Percentiles rank a stretch among this genome's conserved stretches.
These are phyloP conservation scores for Euplexia lucipara DNA, from an alignment of 2,888 invertebrate species.

Conservation along the genomic window DNA sequence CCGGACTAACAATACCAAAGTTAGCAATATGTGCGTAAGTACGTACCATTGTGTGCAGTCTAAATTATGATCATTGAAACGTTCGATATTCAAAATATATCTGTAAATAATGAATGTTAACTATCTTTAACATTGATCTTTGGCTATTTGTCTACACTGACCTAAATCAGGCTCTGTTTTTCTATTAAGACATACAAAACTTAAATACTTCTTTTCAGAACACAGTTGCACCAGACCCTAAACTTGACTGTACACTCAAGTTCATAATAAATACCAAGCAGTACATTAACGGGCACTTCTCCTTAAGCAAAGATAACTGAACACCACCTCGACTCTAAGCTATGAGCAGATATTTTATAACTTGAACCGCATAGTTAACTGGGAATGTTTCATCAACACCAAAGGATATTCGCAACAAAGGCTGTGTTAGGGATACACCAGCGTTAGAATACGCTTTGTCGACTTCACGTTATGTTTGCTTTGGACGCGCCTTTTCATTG, in stretches of 20 bases:
- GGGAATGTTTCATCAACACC: slow-evolving; percentile 75
- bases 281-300: neutral
- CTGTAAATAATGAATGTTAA: too few relatives aligned
- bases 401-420: slow-evolving; percentile 77
- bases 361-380: slow-evolving; percentile 58
- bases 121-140: too few relatives aligned
- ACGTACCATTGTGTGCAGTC: too few relatives aligned
- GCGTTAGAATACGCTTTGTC: slow-evolving; percentile 79
- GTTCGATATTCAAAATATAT: too few relatives aligned
- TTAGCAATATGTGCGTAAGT: too few relatives aligned
- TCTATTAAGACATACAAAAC: neutral
- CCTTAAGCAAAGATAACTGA: slow-evolving; percentile 14
- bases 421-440: slow-evolving; percentile 74
- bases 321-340: slow-evolving; percentile 16
- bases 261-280: slow-evolving; percentile 7
- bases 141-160: too few relatives aligned
- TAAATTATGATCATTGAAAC: too few relatives aligned
- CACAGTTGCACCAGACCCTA: neutral
- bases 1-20: too few relatives aligned
- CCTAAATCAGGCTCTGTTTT: too few relatives aligned
- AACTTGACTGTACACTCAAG: neutral
- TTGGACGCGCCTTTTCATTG: slow-evolving; percentile 70
- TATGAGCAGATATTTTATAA: slow-evolving; percentile 41
- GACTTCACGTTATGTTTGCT: slow-evolving; percentile 73
- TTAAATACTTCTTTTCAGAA: neutral